Base-by-base conservation (phyloP, 1,140 invertebrate genomes). In the Caenorhabditis inopinata region DNA sequence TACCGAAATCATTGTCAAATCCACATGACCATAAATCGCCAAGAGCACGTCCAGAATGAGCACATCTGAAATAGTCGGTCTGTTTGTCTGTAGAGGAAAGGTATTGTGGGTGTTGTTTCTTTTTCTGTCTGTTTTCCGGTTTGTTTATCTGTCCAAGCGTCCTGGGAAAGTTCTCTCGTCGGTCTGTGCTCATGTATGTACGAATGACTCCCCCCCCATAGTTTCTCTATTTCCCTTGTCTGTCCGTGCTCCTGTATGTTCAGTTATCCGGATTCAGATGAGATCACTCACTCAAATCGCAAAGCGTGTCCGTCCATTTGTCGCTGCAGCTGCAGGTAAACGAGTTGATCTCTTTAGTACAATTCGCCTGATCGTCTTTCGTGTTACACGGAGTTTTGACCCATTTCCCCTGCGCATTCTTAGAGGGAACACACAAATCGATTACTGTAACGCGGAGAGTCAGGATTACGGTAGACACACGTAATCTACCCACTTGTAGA, bases 241-340 rank as follows among this genome's bases (percentile, higher is more conserved):
- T n/a, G n/a, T n/a, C n/a, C n/a, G n/a, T n/a, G n/a, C n/a, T n/a
- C n/a, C n/a, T n/a, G n/a, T n/a, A n/a, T n/a, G n/a, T n/a, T n/a
- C n/a, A n/a, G n/a, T n/a, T n/a, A n/a, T n/a, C n/a, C n/a, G n/a
- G n/a, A n/a, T n/a, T n/a, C n/a, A n/a, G n/a, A n/a, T n/a, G n/a
- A n/a, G n/a, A n/a, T n/a, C n/a, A 51, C 32, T 29, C 6, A 76
- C 48, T 78, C 51, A 78, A 46, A 73, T 78, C 77, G 49, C 77
- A 78, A 0, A 53, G 23, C 0, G 47, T 38, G n/a, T 48, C 77
- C 21, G 25, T 68, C 77, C 77, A 78, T 23, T 68, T 58, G 9
- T 42, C 27, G 11, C 48, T 38, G 21, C 77, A 78, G 14, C 58
- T 68, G 21, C 58, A 68, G 9, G 58, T 68, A 42, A 68, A 68